Conservation (phyloP, 2,113 vertebrate species). For the Formicarius rufipectus region DNA sequence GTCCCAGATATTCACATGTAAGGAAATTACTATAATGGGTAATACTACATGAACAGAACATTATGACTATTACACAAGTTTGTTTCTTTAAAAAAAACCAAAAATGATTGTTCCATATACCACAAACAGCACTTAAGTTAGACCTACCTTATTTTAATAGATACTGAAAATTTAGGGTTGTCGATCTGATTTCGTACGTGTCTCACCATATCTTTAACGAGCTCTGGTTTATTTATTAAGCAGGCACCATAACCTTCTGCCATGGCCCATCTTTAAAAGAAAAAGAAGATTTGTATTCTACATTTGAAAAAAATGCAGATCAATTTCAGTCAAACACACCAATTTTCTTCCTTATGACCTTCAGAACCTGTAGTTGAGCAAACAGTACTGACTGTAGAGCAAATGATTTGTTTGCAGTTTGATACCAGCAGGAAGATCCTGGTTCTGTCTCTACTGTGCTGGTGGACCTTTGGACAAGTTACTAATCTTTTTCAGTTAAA, state of each 20-base stretch:
- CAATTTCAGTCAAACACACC: background rate
- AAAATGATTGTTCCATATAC: background rate
- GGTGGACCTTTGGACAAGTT: background rate
- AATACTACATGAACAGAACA: background rate
- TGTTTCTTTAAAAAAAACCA: background rate
- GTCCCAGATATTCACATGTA: background rate
- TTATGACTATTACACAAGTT: background rate
- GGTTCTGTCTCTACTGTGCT: background rate
- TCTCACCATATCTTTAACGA: slow-evolving; percentile 93
- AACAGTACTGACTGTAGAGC: background rate
- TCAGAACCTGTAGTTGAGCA: background rate
- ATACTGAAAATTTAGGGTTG: slow-evolving; percentile 86
- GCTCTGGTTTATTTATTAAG: slow-evolving; percentile 93
- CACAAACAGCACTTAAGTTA: background rate
- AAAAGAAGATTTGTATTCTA: background rate
- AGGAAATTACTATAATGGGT: background rate
- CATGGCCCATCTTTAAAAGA: slow-evolving; percentile 88
- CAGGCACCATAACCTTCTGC: slow-evolving; percentile 94
- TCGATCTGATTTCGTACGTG: slow-evolving; percentile 87
- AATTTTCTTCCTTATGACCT: background rate
- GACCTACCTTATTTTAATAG: slow-evolving; percentile 94
- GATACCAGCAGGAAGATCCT: background rate
- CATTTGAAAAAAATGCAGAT: background rate
- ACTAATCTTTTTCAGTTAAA: background rate
- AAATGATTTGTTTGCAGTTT: background rate